Evolutionary conservation across 2,797 vertebrate species (phyloP), one percentile per base, ranked within the genome.

Genomic region (Megaceryle alcyon): DNA sequence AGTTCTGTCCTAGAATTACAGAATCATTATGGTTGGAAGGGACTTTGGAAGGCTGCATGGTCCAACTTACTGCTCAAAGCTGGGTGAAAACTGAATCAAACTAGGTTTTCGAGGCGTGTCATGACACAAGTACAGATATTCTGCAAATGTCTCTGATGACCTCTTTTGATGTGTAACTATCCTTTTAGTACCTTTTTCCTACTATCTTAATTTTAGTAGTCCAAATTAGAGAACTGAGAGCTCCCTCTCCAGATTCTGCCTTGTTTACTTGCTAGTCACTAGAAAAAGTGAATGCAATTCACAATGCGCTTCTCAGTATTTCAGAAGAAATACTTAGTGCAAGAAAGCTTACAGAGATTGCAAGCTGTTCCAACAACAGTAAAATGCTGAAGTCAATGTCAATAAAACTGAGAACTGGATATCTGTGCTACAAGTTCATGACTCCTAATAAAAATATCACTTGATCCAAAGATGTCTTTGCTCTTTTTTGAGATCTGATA

Each of bases 391-490:
- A 94, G 70, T 84, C 35, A 63, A 0, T 46, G 81, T 88, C 88
- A 90, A 66, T 72, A 90, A 76, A 70, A 75, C 43, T 19, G 65
- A 70, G 71, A 91, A 94, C 13, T 53, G 82, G 53, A 63, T 76
- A 88, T 39, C 51, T 80, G 43, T 66, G 39, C 28, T 90, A 65
- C n/a, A 89, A 78, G 68, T 86, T 95, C 76, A 81, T 11, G 33
- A 82, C 73, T 90, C 33, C 44, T 76, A 86, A 81, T 78, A 84
- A 85, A 95, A 90, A 72, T 57, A 61, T 63, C 26, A 61, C 73
- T 88, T 51, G 43, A 61, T 70, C 72, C 63, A 92, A 88, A 92
- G 79, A 75, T 48, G 29, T 60, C 59, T 78, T 54, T 33, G 5
- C 33, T 66, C n/a, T 84, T 69, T 91, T 91, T 49, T 48, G 23